Conservation (phyloP, 2,797 vertebrate genomes). For the Hylomyscus alleni region DNA sequence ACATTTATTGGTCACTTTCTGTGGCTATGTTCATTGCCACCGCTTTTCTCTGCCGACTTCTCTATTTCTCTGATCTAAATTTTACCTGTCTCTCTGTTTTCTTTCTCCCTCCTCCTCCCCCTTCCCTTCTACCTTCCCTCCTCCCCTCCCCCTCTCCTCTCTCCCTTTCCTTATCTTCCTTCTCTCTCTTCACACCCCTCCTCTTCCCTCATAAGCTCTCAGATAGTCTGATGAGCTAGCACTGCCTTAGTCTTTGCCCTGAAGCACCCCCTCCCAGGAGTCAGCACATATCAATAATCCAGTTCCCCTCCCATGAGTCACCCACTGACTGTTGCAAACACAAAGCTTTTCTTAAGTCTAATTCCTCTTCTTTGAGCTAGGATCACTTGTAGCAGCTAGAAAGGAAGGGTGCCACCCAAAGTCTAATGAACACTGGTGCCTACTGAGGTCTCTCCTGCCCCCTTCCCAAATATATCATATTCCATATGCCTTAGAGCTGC, state of each 20-base stretch:
- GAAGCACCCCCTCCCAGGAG: background rate
- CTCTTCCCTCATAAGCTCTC: slow-evolving; percentile 19
- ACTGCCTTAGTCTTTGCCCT: slow-evolving; percentile 34
- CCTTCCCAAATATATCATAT: background rate
- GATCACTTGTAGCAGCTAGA: background rate
- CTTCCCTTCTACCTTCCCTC: background rate
- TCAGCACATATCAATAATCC: slow-evolving; percentile 27
- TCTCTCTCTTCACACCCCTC: background rate
- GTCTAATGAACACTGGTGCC: background rate
- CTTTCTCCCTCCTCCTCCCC: background rate
- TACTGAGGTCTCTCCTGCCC: background rate
- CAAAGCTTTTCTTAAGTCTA: slow-evolving; percentile 40
- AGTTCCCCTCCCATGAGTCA: background rate
- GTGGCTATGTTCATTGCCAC: background rate
- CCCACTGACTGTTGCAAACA: slow-evolving; percentile 6
- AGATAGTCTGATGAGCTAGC: slow-evolving; percentile 33
- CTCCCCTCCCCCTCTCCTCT: background rate
- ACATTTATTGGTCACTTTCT: slow-evolving; percentile 10
- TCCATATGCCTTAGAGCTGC: background rate
- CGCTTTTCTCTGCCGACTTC: background rate
- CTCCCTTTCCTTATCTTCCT: background rate
- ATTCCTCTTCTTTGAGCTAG: slow-evolving; percentile 47
- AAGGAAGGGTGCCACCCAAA: slow-evolving; percentile 7
- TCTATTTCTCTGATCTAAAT: background rate
- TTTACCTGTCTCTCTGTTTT: background rate